Evolutionary conservation across 2,888 invertebrate species (phyloP), one percentile per base, ranked within the genome.

Genomic region (Apotomis turbidana): DNA sequence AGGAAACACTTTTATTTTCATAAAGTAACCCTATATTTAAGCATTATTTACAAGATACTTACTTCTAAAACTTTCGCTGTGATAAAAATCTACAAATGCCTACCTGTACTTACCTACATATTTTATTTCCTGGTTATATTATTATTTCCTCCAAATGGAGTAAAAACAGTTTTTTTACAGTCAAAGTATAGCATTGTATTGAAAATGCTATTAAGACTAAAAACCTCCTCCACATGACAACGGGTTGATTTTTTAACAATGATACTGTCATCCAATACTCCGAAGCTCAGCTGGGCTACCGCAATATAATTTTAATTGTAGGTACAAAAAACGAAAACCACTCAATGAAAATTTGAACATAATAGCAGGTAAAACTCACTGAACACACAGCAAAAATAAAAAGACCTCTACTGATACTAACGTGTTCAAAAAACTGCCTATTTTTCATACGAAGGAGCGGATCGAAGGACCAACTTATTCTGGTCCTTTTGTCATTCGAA

Each of bases 301-400:
- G 83, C 87, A 87, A 86, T 87, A 82, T 81, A 79, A 80, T 78
- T 80, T 80, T 87, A 88, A 88, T 88, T 87, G 85, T 85, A 83
- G 75, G 68, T 77, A 78, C 66, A 83, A 80, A 80, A 83, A 81
- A 76, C 78, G 79, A 79, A 82, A 81, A 79, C 61, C 79, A 79
- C 81, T 85, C 83, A 85, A 83, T 85, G 81, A 86, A 83, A 83
- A 78, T 81, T 82, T 82, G 80, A 73, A 84, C 83, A 85, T 82
- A 87, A 87, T 84, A 83, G 86, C 87, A 87, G 86, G 87, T 87
- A 87, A 81, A 80, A 76, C 77, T 76, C 74, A 71, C 67, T 75
- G 70, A 69, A 71, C 74, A 12, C 52, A 8, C 41, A 59, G 70
- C 84, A 80, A 81, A 55, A 71, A 68, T 76, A 75, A 52, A 10